A percentile compares a stretch with the other conserved stretches of the same genome.
phyloP scores from a whole-genome alignment of 2,797 vertebrate genomes.

The Channallabes apus region DNA sequence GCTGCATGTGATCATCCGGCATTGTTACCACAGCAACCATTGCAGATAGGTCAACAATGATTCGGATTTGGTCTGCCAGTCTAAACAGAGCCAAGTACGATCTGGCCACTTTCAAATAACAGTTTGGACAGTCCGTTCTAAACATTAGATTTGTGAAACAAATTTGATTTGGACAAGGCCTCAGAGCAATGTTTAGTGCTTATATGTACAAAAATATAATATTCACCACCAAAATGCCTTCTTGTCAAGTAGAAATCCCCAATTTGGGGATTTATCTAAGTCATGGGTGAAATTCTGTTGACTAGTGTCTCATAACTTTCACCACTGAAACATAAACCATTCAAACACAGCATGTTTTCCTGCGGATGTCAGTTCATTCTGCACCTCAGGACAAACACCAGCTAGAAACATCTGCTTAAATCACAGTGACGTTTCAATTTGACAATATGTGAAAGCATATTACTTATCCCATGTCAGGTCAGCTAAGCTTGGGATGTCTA shows the following conservation, averaged over 20 bases:
- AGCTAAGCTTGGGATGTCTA: conserved; percentile 50
- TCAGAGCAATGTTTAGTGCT: conserved; percentile 13
- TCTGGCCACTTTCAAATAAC: too few relatives aligned
- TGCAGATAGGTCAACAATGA: too few relatives aligned
- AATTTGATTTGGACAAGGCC: too few relatives aligned
- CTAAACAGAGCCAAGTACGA: too few relatives aligned
- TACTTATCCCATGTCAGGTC: conserved; percentile 43
- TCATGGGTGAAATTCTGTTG: conserved; percentile 5
- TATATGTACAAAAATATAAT: conserved; percentile 4
- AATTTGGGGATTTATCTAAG: conserved; percentile 6
- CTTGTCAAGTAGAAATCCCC: conserved; percentile 5
- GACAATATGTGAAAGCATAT: conserved; percentile 46
- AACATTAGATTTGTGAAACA: too few relatives aligned
- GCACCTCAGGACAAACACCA: conserved; percentile 11
- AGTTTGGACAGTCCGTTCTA: too few relatives aligned
- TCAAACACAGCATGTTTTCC: conserved; percentile 16
- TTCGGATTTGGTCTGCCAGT: too few relatives aligned
- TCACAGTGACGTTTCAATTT: conserved; percentile 41
- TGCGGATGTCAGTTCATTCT: background rate
- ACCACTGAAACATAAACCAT: conserved; percentile 11
- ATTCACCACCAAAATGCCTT: conserved; percentile 46
- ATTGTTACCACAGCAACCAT: too few relatives aligned
- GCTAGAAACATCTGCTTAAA: conserved; percentile 11
- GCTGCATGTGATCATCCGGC: too few relatives aligned
- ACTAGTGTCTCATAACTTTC: background rate